These are phyloP conservation scores for Tragelaphus buxtoni DNA, from an alignment of 2,113 vertebrate genomes.

Conservation along the genomic window DNA sequence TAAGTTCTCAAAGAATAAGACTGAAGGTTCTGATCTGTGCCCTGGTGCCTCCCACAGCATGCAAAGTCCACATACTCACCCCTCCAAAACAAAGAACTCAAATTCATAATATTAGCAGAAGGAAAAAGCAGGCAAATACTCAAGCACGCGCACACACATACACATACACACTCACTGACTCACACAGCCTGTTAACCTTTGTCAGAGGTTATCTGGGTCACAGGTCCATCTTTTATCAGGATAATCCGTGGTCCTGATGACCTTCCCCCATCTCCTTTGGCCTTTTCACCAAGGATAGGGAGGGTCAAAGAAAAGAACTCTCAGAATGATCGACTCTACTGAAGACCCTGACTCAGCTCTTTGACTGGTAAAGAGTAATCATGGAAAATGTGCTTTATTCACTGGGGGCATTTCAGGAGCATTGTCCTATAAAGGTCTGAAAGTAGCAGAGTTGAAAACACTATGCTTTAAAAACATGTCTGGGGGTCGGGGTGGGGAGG, in stretches of 20 bases:
- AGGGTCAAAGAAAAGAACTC: not conserved
- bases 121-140: not conserved
- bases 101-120: not conserved
- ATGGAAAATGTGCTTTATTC: not conserved
- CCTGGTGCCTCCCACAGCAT: not conserved
- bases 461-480: not conserved
- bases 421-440: not conserved
- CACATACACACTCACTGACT: not conserved
- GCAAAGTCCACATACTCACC: not conserved
- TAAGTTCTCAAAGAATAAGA: not conserved
- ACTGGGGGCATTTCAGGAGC: not conserved
- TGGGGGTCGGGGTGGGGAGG: rapidly evolving
- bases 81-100: not conserved
- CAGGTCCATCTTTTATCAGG: not conserved
- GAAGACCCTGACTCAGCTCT: not conserved
- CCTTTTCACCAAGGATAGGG: not conserved
- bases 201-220: not conserved
- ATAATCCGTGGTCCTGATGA: not conserved
- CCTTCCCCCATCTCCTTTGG: not conserved
- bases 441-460: not conserved
- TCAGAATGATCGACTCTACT: not conserved
- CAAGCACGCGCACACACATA: rapidly evolving
- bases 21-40: not conserved
- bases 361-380: not conserved
- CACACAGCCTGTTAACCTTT: not conserved